phyloP scores from a whole-genome alignment of 2,113 vertebrate species.

The Sylvia atricapilla region DNA sequence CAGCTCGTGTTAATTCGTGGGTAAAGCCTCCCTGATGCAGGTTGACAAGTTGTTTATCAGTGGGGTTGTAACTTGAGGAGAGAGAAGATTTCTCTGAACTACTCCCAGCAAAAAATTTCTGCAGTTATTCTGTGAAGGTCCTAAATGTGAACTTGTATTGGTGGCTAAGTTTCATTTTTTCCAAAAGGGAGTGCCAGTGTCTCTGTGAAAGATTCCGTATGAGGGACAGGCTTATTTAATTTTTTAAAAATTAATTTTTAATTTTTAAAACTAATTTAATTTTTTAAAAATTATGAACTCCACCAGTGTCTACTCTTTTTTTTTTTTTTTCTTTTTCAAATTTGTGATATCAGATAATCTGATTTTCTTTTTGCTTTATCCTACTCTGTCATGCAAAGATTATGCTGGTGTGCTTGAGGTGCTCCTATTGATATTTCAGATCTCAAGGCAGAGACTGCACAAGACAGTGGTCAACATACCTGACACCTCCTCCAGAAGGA shows the following conservation, averaged over 20 bases:
- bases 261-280: too few relatives aligned
- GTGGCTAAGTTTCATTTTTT: neutral
- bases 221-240: neutral
- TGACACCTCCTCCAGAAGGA: neutral
- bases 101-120: neutral
- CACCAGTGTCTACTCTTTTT: neutral
- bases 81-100: neutral
- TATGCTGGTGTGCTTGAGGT: neutral
- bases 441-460: neutral
- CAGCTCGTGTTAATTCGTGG: neutral
- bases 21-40: neutral
- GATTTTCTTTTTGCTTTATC: neutral
- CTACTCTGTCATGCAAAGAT: neutral
- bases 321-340: neutral
- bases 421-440: neutral
- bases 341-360: neutral
- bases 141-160: neutral
- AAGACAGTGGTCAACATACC: neutral
- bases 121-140: neutral
- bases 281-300: neutral
- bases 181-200: neutral
- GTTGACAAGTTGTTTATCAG: neutral
- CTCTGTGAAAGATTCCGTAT: neutral
- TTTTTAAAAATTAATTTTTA: neutral
- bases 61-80: neutral